Percentiles rank a stretch among this genome's conserved stretches.
phyloP scores from a whole-genome alignment of 1,140 invertebrate species.

The Ericerus pela region DNA sequence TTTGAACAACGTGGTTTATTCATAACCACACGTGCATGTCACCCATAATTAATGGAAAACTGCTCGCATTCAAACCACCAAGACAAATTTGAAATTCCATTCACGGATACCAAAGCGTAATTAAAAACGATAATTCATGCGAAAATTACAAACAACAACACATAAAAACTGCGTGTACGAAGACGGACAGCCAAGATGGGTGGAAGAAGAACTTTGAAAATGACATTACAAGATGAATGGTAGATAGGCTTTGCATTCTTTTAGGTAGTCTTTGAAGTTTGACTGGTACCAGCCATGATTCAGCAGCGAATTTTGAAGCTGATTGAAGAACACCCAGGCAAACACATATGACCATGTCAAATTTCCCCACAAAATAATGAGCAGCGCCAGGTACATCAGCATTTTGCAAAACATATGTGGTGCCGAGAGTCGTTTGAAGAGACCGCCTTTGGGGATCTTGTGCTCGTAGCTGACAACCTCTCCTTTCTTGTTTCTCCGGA shows the following conservation, averaged over 20 bases:
- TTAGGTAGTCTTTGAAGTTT: slow-evolving; percentile 63
- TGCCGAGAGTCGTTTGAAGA: slow-evolving; percentile 62
- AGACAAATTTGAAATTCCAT: too few relatives aligned
- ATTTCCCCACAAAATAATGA: slow-evolving; percentile 44
- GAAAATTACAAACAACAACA: too few relatives aligned
- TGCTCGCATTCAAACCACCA: too few relatives aligned
- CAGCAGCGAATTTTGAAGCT: slow-evolving; percentile 50
- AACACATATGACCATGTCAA: slow-evolving; percentile 45
- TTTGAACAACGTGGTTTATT: too few relatives aligned
- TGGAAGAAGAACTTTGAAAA: too few relatives aligned
- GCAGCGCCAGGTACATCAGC: slow-evolving; percentile 53
- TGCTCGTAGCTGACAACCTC: slow-evolving; percentile 51
- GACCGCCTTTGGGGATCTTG: slow-evolving; percentile 55
- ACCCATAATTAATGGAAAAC: too few relatives aligned
- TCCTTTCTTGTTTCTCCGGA: slow-evolving; percentile 49
- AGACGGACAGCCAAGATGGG: too few relatives aligned
- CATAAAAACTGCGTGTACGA: too few relatives aligned
- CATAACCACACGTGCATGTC: too few relatives aligned
- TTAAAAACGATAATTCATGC: too few relatives aligned
- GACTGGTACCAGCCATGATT: slow-evolving; percentile 66
- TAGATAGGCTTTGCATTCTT: slow-evolving; percentile 48
- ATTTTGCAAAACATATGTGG: slow-evolving; percentile 73
- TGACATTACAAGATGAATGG: slow-evolving; percentile 50
- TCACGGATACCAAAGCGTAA: too few relatives aligned
- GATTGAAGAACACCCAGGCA: slow-evolving; percentile 64